A percentile compares a stretch with the other conserved stretches of the same genome.
Conservation (phyloP, 2,113 vertebrate species). For the Falcunculus frontatus region DNA sequence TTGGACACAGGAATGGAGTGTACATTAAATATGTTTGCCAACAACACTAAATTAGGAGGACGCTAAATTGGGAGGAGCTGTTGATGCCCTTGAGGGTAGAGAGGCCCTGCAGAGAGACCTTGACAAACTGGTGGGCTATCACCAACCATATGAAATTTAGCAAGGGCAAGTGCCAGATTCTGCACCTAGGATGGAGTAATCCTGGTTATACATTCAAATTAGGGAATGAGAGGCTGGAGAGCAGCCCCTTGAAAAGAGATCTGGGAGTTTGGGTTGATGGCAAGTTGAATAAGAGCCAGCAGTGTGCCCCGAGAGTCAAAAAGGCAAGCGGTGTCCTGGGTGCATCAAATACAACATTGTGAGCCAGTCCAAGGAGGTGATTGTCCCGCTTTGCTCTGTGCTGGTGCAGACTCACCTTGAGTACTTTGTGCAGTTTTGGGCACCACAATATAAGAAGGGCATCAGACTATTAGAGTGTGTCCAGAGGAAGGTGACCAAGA, state of each 20-base stretch:
- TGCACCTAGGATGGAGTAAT: background rate
- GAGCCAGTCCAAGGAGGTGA: background rate
- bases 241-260: background rate
- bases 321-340: background rate
- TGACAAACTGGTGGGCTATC: background rate
- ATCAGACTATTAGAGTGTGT: background rate
- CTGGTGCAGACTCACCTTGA: background rate
- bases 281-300: background rate
- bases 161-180: background rate
- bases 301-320: background rate
- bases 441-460: background rate
- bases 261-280: background rate
- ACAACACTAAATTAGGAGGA: background rate
- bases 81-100: fast-evolving
- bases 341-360: background rate
- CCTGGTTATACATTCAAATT: background rate
- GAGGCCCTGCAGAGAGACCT: background rate
- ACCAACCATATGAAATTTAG: background rate
- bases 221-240: background rate
- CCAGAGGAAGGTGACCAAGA: background rate
- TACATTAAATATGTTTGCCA: background rate
- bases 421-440: background rate
- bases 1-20: background rate
- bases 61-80: background rate
- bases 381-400: background rate